phyloP scores from a whole-genome alignment of 2,113 vertebrate genomes.

The Pedionomus torquatus region DNA sequence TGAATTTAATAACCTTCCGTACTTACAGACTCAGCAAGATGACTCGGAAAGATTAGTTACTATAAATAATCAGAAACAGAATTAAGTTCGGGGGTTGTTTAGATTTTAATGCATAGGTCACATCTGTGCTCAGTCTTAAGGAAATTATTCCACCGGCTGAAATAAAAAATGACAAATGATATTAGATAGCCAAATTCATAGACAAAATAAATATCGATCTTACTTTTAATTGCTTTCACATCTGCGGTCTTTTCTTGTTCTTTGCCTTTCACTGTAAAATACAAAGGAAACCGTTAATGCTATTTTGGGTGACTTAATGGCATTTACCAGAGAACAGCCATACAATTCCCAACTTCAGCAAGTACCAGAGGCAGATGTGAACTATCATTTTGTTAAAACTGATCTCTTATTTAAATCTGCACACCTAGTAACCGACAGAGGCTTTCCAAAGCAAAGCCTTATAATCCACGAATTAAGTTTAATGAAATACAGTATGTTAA shows the following conservation, averaged over 20 bases:
- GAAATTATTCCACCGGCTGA: not conserved
- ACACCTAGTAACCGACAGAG: not conserved
- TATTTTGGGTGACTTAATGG: not conserved
- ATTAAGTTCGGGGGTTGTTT: not conserved
- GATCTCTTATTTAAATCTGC: not conserved
- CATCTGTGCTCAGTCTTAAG: not conserved
- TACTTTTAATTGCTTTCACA: slow-evolving; percentile 86
- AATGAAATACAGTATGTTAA: not conserved
- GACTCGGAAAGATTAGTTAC: not conserved
- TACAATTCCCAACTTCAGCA: not conserved
- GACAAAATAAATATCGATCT: slow-evolving; percentile 37
- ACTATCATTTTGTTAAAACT: not conserved
- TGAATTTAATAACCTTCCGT: slow-evolving; percentile 12
- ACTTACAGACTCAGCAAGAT: not conserved
- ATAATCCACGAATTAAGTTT: not conserved
- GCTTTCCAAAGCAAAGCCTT: not conserved
- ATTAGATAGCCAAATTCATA: not conserved
- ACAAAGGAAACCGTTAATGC: slow-evolving; percentile 41
- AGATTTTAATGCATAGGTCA: not conserved
- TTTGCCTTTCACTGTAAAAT: slow-evolving; percentile 90
- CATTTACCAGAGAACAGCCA: not conserved
- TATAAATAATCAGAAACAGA: slow-evolving; percentile 29
- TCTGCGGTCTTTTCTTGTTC: slow-evolving; percentile 89
- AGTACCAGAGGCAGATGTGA: not conserved
- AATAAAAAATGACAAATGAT: not conserved